Conservation (phyloP, 2,113 vertebrate genomes). For the Nestor notabilis region DNA sequence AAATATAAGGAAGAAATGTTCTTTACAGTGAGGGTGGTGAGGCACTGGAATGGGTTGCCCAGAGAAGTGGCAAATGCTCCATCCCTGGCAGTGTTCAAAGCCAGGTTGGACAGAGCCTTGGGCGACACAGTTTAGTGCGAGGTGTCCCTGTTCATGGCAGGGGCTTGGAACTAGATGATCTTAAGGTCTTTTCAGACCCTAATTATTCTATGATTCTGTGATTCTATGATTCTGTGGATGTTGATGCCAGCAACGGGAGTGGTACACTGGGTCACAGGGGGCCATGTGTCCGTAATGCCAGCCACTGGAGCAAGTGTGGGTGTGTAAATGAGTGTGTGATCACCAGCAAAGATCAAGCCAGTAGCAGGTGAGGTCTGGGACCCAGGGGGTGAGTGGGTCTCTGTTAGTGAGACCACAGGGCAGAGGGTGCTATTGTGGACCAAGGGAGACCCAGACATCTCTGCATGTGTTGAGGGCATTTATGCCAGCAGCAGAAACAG, state of each 20-base stretch:
- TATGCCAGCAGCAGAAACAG: background rate
- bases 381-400: rapidly evolving
- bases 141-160: too few species aligned
- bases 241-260: background rate
- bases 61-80: background rate
- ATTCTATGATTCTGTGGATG: background rate
- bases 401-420: background rate
- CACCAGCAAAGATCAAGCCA: background rate
- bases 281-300: rapidly evolving
- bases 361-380: background rate
- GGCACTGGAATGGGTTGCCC: background rate
- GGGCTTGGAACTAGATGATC: background rate
- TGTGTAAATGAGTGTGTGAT: background rate
- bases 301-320: rapidly evolving
- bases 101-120: background rate
- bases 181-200: background rate
- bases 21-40: background rate
- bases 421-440: rapidly evolving
- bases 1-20: background rate
- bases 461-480: background rate
- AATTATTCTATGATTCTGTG: background rate
- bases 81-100: background rate
- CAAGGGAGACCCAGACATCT: rapidly evolving
- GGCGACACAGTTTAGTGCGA: background rate
- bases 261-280: rapidly evolving